Conservation (phyloP, 2,113 vertebrate species). For the Perca schrenkii region DNA sequence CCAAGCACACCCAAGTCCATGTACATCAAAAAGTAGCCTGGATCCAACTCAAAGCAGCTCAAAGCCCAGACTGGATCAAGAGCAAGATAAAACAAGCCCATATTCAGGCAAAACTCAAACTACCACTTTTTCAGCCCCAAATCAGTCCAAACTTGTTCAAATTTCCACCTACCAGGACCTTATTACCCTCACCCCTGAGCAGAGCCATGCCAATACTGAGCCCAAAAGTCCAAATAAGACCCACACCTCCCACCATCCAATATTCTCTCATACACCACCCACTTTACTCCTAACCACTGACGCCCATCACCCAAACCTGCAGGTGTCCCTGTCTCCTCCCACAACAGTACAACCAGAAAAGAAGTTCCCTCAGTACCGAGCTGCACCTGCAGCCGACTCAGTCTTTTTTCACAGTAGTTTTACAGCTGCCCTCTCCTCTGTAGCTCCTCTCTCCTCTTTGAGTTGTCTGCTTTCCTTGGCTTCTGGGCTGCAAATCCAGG, state of each 20-base stretch:
- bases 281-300: slow-evolving; percentile 73
- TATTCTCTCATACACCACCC: slow-evolving; percentile 77
- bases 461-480: slow-evolving; percentile 57
- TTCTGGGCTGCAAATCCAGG: slow-evolving; percentile 48
- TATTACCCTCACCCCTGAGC: slow-evolving; percentile 57
- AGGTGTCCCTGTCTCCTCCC: slow-evolving; percentile 36
- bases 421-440: slow-evolving; percentile 79
- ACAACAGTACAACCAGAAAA: slow-evolving; percentile 22
- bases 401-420: slow-evolving; percentile 81
- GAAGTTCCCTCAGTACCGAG: slow-evolving; percentile 17
- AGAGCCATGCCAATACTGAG: slow-evolving; percentile 1
- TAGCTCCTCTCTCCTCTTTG: slow-evolving; percentile 71
- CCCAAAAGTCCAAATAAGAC: slow-evolving; percentile 58
- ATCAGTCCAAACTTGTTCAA: slow-evolving; percentile 46
- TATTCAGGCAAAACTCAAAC: slow-evolving; percentile 29
- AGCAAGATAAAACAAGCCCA: slow-evolving; percentile 39
- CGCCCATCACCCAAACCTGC: slow-evolving; percentile 59
- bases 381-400: slow-evolving; percentile 47
- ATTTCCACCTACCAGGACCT: slow-evolving; percentile 67
- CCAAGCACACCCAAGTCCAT: slow-evolving; percentile 60
- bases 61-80: slow-evolving; percentile 9
- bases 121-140: slow-evolving; percentile 3
- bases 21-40: slow-evolving; percentile 75
- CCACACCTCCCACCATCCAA: slow-evolving; percentile 81
- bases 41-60: slow-evolving; percentile 20